A percentile compares a stretch with the other conserved stretches of the same genome.
Evolutionary conservation across 2,797 vertebrate species (phyloP).

Genomic region (Poeciliopsis infans): DNA sequence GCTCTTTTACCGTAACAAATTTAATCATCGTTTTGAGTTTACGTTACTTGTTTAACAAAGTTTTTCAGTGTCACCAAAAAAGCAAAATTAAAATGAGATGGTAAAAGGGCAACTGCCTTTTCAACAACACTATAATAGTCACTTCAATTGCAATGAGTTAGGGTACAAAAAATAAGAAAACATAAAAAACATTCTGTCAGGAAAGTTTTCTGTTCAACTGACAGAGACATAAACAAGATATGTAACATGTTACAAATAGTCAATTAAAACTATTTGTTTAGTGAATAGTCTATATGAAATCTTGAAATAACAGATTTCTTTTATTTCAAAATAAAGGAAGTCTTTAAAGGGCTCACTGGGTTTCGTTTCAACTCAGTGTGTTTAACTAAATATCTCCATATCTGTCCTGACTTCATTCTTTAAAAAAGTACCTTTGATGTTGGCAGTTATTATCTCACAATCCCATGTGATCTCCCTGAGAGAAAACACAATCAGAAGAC

Average conservation of each 20-base stretch:
- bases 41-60: not conserved
- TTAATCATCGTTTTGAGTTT: not conserved
- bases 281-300: too few species aligned
- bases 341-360: too few species aligned
- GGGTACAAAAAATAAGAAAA: not conserved
- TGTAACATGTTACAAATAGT: not conserved
- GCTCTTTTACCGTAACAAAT: not conserved
- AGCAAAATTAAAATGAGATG: not conserved
- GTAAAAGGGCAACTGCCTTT: not conserved
- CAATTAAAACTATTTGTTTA: not conserved
- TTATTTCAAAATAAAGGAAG: too few species aligned
- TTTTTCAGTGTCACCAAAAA: not conserved
- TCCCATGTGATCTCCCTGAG: slow-evolving; percentile 20
- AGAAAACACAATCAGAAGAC: slow-evolving; percentile 18
- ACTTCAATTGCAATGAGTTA: not conserved
- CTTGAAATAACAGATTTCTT: too few species aligned
- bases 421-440: slow-evolving; percentile 14
- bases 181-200: not conserved
- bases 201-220: not conserved
- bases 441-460: not conserved
- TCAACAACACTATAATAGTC: not conserved
- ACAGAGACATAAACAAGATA: not conserved
- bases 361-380: not conserved
- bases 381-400: slow-evolving; percentile 1
- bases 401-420: slow-evolving; percentile 7